Percentiles rank a stretch among this genome's conserved stretches.
These are phyloP conservation scores for Hylia prasina DNA, from an alignment of 2,113 vertebrate genomes.

Conservation along the genomic window DNA sequence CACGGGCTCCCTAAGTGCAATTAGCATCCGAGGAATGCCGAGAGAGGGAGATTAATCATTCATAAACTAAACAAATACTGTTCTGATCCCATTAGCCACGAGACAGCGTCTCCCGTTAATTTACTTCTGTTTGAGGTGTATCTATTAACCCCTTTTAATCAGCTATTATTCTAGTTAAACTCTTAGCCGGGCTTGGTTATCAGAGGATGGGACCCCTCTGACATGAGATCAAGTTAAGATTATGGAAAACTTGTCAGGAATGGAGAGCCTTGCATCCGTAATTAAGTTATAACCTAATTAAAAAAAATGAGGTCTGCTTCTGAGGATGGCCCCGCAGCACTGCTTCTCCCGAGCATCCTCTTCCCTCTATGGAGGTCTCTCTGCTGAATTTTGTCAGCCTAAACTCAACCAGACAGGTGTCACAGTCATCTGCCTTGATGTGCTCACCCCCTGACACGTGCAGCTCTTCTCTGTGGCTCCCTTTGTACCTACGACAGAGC, in stretches of 20 bases:
- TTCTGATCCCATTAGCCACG: slow-evolving; percentile 65
- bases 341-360: background rate
- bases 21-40: slow-evolving; percentile 51
- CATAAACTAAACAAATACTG: slow-evolving; percentile 69
- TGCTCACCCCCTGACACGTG: slow-evolving; percentile 25
- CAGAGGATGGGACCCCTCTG: slow-evolving; percentile 17
- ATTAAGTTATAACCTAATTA: slow-evolving; percentile 49
- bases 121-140: slow-evolving; percentile 33
- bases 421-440: slow-evolving; percentile 21
- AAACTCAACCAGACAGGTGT: slow-evolving; percentile 83
- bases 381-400: slow-evolving; percentile 75
- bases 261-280: background rate
- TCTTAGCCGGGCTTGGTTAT: slow-evolving; percentile 13
- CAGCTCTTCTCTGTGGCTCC: slow-evolving; percentile 24
- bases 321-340: background rate
- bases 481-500: background rate
- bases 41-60: slow-evolving; percentile 63
- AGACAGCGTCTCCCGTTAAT: slow-evolving; percentile 16
- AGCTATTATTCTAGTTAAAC: slow-evolving; percentile 13
- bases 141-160: slow-evolving; percentile 55
- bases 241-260: slow-evolving; percentile 41
- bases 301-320: slow-evolving; percentile 18
- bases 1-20: slow-evolving; percentile 43
- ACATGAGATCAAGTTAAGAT: slow-evolving; percentile 56
- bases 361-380: slow-evolving; percentile 65